Evolutionary conservation across 2,113 vertebrate species (phyloP).

Genomic region (Pelodiscus sinensis): DNA sequence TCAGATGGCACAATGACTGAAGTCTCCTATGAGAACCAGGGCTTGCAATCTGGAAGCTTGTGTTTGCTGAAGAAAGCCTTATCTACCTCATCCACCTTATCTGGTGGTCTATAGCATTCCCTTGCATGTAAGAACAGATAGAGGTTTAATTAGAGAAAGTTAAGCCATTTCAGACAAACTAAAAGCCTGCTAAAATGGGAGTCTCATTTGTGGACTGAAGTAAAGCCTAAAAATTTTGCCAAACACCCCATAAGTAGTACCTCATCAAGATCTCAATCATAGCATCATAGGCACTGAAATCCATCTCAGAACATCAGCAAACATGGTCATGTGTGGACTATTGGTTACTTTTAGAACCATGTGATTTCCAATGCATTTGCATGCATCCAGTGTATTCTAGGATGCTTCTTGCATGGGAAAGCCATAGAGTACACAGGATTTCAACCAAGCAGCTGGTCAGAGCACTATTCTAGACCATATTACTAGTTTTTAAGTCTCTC

Average conservation of each 20-base stretch:
- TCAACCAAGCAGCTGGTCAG: not conserved
- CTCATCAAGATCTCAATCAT: not conserved
- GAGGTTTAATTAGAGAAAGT: not conserved
- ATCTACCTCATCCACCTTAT: too few species aligned
- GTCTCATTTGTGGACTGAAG: not conserved
- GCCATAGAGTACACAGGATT: not conserved
- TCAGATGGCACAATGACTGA: too few species aligned
- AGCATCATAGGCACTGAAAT: not conserved
- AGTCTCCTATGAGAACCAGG: too few species aligned
- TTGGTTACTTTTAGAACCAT: not conserved
- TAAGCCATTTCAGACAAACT: not conserved
- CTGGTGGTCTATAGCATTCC: too few species aligned
- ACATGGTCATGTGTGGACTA: not conserved
- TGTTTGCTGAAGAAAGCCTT: too few species aligned
- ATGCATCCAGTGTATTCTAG: not conserved
- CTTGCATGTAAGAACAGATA: fast-evolving
- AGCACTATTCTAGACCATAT: not conserved
- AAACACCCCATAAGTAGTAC: not conserved
- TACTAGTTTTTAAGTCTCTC: not conserved
- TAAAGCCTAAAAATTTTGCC: not conserved
- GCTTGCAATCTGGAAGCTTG: too few species aligned
- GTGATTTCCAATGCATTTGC: not conserved
- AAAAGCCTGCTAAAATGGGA: not conserved
- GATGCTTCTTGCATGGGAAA: not conserved
- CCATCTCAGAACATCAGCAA: not conserved